Base-by-base conservation (phyloP, 2,797 vertebrate genomes). In the Acanthis flammea region DNA sequence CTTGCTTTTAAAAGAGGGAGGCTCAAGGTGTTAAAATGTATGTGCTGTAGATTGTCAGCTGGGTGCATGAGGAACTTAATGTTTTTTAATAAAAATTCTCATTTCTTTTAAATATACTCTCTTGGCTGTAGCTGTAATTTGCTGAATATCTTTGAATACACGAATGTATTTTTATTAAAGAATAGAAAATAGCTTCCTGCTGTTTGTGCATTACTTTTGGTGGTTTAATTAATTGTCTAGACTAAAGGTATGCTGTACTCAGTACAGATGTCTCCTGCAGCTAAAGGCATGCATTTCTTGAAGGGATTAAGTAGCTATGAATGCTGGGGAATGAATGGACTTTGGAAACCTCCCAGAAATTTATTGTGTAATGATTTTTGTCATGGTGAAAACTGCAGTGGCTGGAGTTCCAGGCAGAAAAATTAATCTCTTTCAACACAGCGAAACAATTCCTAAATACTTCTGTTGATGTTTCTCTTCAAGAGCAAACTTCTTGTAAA, bases 161-260 rank as follows among this genome's bases (percentile, higher is more conserved):
- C 44, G 41, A 51, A 61, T 58, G 39, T 55, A 18, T 55, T 86
- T 95, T 86, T 80, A 86, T 71, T 91, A 70, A 80, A 63, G 76
- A 71, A 53, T 7, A 85, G 44, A 54, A 86, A 87, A 71, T 53
- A 31, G n/a, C 31, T 57, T 95, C 87, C 60, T 93, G 67, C 89
- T 93, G 51, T 75, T 92, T 33, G 19, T 85, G 79, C 60, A 87
- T 93, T 96, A 66, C 42, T 86, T 95, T 78, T 82, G 33, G 58
- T 13, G 3, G 71, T 94, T 93, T 94, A 92, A 95, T 96, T 88
- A 88, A 81, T 92, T 95, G 68, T 94, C 88, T 77, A 92, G 95
- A 74, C 61, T 83, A 67, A 88, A 95, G 77, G 50, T 92, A 77
- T 84, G 75, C 88, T 92, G 58, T 62, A 57, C 37, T 81, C 74